Base-by-base conservation (phyloP, 2,797 vertebrate genomes). In the Neosilurus mollespiculum region DNA sequence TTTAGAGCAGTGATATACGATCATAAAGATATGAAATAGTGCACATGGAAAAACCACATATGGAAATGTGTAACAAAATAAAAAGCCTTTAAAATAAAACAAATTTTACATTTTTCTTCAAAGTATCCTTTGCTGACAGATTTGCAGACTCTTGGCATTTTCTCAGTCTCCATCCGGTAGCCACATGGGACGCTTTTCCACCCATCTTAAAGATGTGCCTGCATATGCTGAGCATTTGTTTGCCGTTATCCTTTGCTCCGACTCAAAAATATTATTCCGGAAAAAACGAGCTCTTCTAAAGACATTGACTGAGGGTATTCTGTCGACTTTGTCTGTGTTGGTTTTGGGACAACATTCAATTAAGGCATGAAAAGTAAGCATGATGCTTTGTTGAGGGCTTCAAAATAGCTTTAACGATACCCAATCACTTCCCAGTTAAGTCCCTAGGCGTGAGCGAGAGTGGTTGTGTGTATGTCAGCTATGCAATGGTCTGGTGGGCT, bases 151-250 rank as follows among this genome's bases (percentile, higher is more conserved):
- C 75, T 62, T 78, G 75, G 14, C 75, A 24, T 62, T 78, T 78
- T 78, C 59, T 59, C 75, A 77, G 75, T 20, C 58, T 79, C 62
- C 62, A 53, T 51, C 43, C 37, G 37, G n/a, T 9, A 26, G 77
- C 61, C 78, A 65, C 78, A 79, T 79, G 62, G 78, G 78, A 79
- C 20, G 65, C 30, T 73, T 77, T 77, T 77, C 18, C n/a, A 54
- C 16, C 53, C 61, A 59, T 67, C 58, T 71, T 75, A 16, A 58
- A 70, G 54, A 30, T 67, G 66, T 54, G 58, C 20, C 15, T 65
- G 26, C 67, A 79, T 65, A 79, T 79, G 78, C 78, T 66, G 24
- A 30, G 43, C 62, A 66, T n/a, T 20, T 79, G 78, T 22, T 26
- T 59, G 59, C 37, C 26, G 76, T 14, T 5, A 51, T 64, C 78